phyloP scores from a whole-genome alignment of 1,140 invertebrate genomes.

The Drosophila mauritiana region DNA sequence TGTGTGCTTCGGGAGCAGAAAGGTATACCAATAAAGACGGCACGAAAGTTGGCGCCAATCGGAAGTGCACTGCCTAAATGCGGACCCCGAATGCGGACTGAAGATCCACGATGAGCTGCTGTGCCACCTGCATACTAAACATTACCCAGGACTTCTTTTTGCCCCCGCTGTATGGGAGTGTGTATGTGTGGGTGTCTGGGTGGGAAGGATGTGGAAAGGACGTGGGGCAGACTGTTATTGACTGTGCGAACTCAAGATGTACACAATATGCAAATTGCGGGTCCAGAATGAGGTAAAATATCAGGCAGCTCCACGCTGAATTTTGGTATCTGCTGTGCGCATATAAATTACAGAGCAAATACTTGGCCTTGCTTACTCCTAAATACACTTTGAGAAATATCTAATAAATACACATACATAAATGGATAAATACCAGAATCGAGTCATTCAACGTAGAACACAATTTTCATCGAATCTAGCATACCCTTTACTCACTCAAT shows the following conservation, averaged over 20 bases:
- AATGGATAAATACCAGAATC: not conserved
- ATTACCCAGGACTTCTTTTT: constrained; percentile 45
- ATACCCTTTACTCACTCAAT: too few relatives aligned
- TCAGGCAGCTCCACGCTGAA: constrained; percentile 20
- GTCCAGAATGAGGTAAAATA: constrained; percentile 38
- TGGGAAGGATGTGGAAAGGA: constrained; percentile 3
- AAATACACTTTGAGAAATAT: not conserved
- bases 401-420: not conserved
- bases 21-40: constrained; percentile 51
- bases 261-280: constrained; percentile 70
- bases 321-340: constrained; percentile 52
- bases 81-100: constrained; percentile 8
- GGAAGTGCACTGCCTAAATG: constrained; percentile 65
- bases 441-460: too few relatives aligned
- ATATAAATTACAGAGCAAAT: constrained; percentile 57
- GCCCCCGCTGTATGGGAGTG: constrained; percentile 1
- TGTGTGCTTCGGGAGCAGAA: constrained; percentile 50
- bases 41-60: constrained; percentile 47
- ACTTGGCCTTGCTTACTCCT: constrained; percentile 13
- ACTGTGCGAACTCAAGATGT: constrained; percentile 55
- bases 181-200: constrained; percentile 3
- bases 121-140: constrained; percentile 71
- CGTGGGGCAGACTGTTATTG: constrained; percentile 56
- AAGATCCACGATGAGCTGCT: constrained; percentile 16
- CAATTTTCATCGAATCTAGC: too few relatives aligned